Base-by-base conservation (phyloP, 1,140 invertebrate genomes). In the Eubasilissa regina region DNA sequence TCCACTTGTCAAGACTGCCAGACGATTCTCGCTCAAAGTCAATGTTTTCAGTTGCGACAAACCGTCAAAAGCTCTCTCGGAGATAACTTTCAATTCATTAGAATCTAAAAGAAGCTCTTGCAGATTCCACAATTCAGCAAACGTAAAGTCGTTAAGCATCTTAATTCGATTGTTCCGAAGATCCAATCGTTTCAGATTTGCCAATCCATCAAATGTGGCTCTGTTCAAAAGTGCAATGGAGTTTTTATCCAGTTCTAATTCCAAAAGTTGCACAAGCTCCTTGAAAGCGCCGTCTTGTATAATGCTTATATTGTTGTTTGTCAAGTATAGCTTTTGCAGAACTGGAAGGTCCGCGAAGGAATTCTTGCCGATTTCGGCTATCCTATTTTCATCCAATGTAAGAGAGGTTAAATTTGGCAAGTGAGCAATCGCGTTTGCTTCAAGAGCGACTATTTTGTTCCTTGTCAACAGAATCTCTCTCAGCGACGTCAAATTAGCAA, bases 211-310 rank as follows among this genome's bases (percentile, higher is more conserved):
- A 83, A 96, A 95, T 68, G 91, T 93, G 47, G 94, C 93, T 51
- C 91, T 91, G 4, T 92, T 93, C 44, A 95, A 85, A 1, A 92
- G 91, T 35, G 90, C 90, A 75, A 96, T 91, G 79, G 92, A 92
- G 87, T 96, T 96, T 64, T 90, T 90, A 82, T 91, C 91, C 75
- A 96, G 85, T 75, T 94, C 93, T 56, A 96, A 85, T 70, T 94
- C 93, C 55, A 92, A 88, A 48, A 95, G 87, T 45, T 91, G 89
- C 0, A 89, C 88, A 81, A 95, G 87, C 80, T 94, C 90, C 74
- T 89, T 89, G 84, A 96, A 95, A 1, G 94, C 92, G 19, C 91
- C 90, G 78, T 95, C 94, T 82, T 94, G 93, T 68, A 96, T 87
- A 4, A 91, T 87, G 64, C 90, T 92, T 75, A 96, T 92, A 81